Conservation (phyloP, 1,140 invertebrate species). For the Calosoma granatense region DNA sequence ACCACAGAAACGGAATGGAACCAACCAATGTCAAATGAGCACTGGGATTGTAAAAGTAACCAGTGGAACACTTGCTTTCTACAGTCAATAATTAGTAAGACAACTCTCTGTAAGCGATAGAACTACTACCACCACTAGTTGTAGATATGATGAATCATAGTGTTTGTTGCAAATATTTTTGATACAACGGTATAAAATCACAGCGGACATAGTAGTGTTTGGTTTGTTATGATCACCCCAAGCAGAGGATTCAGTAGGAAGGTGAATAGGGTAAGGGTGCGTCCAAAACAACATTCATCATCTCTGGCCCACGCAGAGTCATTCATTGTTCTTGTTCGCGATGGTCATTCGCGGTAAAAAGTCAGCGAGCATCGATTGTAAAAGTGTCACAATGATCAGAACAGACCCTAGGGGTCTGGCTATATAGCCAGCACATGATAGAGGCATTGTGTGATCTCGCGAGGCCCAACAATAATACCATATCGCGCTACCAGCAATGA, state of each 20-base stretch:
- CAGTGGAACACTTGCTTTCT: no score
- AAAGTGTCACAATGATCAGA: neutral
- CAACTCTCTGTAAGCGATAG: no score
- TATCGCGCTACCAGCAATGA: neutral
- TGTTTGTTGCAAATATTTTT: no score
- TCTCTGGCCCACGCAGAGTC: no score
- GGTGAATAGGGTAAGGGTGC: neutral
- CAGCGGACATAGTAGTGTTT: no score
- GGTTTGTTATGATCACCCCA: no score
- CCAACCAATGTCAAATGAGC: neutral
- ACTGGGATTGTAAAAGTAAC: neutral
- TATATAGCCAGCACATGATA: neutral
- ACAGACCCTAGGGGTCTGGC: neutral
- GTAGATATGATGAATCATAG: no score
- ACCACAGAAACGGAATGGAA: neutral
- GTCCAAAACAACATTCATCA: slow-evolving; percentile 7
- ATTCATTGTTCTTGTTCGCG: neutral
- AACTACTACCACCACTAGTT: no score
- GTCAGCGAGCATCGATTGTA: slow-evolving; percentile 1
- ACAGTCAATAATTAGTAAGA: no score
- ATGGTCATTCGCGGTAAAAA: slow-evolving; percentile 5
- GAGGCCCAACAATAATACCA: no score
- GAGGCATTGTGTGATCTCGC: no score
- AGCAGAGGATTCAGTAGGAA: neutral
- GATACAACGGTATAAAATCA: no score